phyloP scores from a whole-genome alignment of 2,113 vertebrate genomes.

The Haemorhous mexicanus region DNA sequence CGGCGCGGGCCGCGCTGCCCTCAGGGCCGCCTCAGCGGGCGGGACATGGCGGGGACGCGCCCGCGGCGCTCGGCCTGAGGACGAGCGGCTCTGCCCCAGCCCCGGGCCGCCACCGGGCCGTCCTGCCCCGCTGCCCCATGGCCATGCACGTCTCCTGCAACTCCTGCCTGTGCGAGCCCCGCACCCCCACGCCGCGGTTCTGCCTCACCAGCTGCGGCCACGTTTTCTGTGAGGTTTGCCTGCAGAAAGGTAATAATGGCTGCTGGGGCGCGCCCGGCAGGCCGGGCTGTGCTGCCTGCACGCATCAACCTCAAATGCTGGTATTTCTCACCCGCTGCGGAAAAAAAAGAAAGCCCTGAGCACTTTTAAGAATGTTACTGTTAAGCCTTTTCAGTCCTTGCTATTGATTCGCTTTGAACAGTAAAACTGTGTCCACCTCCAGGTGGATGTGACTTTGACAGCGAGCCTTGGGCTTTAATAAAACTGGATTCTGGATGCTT shows the following conservation, averaged over 20 bases:
- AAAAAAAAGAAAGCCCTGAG: neutral
- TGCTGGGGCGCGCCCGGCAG: neutral
- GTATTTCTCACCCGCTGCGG: neutral
- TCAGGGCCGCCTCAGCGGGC: neutral
- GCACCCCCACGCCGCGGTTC: conserved; percentile 60
- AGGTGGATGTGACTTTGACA: neutral
- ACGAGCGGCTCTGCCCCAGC: no score
- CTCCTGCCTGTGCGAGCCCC: conserved; percentile 76
- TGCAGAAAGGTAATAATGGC: conserved; percentile 81
- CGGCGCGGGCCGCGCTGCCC: fast-evolving
- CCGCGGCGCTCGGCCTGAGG: neutral
- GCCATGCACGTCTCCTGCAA: conserved; percentile 80
- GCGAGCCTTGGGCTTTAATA: neutral
- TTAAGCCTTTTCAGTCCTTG: neutral
- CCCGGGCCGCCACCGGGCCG: fast-evolving
- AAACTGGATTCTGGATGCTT: neutral
- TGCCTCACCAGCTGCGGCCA: conserved; percentile 87
- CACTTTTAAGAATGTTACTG: neutral
- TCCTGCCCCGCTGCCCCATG: conserved; percentile 56
- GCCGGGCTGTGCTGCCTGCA: neutral
- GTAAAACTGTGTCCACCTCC: neutral
- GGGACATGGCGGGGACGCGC: neutral
- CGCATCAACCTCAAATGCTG: fast-evolving
- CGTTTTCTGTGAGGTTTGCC: conserved; percentile 82
- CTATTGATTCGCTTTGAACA: neutral